Conservation (phyloP, 2,888 invertebrate species). For the Yponomeuta malinellus region DNA sequence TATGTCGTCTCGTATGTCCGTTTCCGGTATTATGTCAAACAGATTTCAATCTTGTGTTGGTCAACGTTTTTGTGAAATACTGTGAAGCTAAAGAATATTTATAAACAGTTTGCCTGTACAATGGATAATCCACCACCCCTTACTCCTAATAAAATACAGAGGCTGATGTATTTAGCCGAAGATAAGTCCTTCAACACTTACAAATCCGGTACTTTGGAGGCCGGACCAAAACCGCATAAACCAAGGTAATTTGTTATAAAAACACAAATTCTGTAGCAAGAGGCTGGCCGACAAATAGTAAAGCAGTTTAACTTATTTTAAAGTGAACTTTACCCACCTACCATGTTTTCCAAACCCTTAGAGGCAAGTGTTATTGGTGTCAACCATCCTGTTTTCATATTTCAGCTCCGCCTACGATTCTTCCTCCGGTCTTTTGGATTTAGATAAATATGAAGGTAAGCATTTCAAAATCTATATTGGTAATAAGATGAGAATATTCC, state of each 20-base stretch:
- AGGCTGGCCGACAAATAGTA: too few relatives aligned
- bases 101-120: slow-evolving; percentile 12
- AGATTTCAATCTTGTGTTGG: slow-evolving; percentile 1
- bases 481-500: too few relatives aligned
- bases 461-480: background rate
- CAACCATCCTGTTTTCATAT: background rate
- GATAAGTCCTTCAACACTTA: slow-evolving; percentile 45
- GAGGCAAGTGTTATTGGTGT: too few relatives aligned
- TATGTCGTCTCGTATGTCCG: background rate
- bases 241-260: slow-evolving; percentile 1
- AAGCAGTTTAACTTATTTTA: too few relatives aligned
- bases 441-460: slow-evolving; percentile 58
- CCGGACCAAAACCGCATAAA: background rate
- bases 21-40: background rate
- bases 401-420: slow-evolving; percentile 34
- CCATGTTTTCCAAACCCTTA: too few relatives aligned
- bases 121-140: slow-evolving; percentile 53
- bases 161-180: slow-evolving; percentile 58
- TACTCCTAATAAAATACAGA: slow-evolving; percentile 61
- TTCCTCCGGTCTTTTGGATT: slow-evolving; percentile 62
- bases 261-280: background rate
- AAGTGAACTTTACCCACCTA: too few relatives aligned
- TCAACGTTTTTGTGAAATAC: background rate
- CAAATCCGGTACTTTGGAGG: background rate
- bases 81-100: background rate